A percentile compares a stretch with the other conserved stretches of the same genome.
Conservation (phyloP, 2,797 vertebrate species). For the Helicolenus hilgendorfi region DNA sequence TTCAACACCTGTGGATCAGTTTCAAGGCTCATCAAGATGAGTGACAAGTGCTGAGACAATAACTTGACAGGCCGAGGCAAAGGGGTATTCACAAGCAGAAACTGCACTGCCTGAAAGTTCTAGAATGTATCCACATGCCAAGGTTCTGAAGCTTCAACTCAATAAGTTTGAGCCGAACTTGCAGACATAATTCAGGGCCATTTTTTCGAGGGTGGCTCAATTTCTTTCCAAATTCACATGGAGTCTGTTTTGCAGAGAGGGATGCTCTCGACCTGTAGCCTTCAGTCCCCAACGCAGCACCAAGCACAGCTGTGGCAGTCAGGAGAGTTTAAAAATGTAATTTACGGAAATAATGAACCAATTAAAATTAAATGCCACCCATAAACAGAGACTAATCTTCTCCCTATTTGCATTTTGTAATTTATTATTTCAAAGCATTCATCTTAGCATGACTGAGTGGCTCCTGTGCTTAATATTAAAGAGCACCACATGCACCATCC, state of each 20-base stretch:
- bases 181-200: background rate
- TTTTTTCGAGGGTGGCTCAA: background rate
- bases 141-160: background rate
- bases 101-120: background rate
- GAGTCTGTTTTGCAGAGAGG: constrained; percentile 10
- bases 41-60: background rate
- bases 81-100: background rate
- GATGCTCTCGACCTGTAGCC: constrained; percentile 57
- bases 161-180: background rate
- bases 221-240: background rate
- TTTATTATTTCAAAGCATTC: constrained; percentile 80
- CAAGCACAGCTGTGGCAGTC: constrained; percentile 86
- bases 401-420: constrained; percentile 82
- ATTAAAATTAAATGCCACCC: constrained; percentile 89
- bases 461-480: constrained; percentile 56
- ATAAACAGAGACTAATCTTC: constrained; percentile 85
- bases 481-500: background rate
- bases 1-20: background rate
- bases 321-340: constrained; percentile 86
- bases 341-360: constrained; percentile 89
- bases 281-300: constrained; percentile 53
- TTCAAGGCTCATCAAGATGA: background rate
- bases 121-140: background rate
- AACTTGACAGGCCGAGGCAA: background rate
- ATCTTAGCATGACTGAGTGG: constrained; percentile 59